phyloP scores from a whole-genome alignment of 2,113 vertebrate species.

The Rhabdornis inornatus region DNA sequence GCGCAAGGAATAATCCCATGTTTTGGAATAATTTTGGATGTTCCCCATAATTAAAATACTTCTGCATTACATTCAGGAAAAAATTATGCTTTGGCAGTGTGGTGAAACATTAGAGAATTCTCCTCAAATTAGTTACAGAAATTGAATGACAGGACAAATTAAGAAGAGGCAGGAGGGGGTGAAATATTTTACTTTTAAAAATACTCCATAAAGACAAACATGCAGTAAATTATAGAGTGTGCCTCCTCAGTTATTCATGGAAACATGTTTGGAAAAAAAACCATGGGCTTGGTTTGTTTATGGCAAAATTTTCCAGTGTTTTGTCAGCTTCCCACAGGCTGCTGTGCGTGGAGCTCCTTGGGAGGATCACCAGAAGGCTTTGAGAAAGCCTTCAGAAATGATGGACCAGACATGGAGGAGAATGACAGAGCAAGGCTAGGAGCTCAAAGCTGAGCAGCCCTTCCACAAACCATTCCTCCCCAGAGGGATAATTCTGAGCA shows the following conservation, averaged over 20 bases:
- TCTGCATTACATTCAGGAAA: neutral
- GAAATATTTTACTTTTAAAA: slow-evolving; percentile 49
- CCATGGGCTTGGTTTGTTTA: neutral
- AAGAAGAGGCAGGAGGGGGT: neutral
- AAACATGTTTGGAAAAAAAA: neutral
- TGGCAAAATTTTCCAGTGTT: neutral
- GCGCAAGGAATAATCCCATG: neutral
- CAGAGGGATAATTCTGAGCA: neutral
- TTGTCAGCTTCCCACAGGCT: neutral
- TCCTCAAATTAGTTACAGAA: slow-evolving; percentile 36
- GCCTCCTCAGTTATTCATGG: slow-evolving; percentile 35
- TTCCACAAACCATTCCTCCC: neutral
- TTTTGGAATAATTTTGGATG: neutral
- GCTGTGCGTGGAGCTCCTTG: neutral
- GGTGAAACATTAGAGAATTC: slow-evolving; percentile 6
- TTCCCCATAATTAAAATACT: neutral
- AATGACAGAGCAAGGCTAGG: neutral
- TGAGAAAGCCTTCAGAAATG: neutral
- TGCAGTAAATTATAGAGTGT: slow-evolving; percentile 30
- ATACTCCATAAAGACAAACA: neutral
- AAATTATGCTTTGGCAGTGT: neutral
- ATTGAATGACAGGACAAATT: slow-evolving; percentile 44
- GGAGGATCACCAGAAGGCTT: slow-evolving; percentile 11
- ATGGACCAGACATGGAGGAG: neutral
- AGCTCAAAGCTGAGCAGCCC: neutral